Percentiles rank a stretch among this genome's conserved stretches.
phyloP scores from a whole-genome alignment of 2,113 vertebrate genomes.

The pig (Sus scrofa) region DNA sequence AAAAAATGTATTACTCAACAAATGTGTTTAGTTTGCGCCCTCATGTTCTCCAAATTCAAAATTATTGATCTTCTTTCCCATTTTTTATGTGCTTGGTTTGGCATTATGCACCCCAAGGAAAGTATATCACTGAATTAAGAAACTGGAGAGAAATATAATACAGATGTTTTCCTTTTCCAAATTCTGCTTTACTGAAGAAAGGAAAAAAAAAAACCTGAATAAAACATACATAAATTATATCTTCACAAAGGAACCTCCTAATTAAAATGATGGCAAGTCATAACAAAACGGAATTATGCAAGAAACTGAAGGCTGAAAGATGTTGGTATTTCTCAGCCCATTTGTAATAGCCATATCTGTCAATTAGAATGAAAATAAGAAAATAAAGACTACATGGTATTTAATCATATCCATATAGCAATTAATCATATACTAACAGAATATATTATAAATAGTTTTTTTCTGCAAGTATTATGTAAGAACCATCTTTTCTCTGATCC shows the following conservation, averaged over 20 bases:
- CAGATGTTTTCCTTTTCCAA: slow-evolving; percentile 10
- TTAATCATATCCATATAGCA: neutral
- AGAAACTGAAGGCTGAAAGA: neutral
- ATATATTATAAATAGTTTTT: neutral
- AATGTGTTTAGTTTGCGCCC: neutral
- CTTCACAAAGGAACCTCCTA: neutral
- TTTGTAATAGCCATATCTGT: neutral
- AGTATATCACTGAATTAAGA: neutral
- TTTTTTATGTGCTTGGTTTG: neutral
- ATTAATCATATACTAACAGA: slow-evolving; percentile 1
- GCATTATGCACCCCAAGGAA: neutral
- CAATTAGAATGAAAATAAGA: neutral
- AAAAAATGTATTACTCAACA: slow-evolving; percentile 19
- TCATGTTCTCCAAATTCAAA: slow-evolving; percentile 33
- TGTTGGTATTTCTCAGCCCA: neutral
- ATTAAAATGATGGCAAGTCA: neutral
- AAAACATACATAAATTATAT: neutral
- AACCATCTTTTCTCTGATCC: neutral
- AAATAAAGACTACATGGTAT: neutral
- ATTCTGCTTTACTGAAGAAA: neutral
- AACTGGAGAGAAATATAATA: neutral
- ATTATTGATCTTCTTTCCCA: neutral
- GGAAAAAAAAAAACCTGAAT: neutral
- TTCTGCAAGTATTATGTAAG: neutral
- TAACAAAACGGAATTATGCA: neutral